These are phyloP conservation scores for Toxonevra muliebris DNA, from an alignment of 2,888 invertebrate species.

Conservation along the genomic window DNA sequence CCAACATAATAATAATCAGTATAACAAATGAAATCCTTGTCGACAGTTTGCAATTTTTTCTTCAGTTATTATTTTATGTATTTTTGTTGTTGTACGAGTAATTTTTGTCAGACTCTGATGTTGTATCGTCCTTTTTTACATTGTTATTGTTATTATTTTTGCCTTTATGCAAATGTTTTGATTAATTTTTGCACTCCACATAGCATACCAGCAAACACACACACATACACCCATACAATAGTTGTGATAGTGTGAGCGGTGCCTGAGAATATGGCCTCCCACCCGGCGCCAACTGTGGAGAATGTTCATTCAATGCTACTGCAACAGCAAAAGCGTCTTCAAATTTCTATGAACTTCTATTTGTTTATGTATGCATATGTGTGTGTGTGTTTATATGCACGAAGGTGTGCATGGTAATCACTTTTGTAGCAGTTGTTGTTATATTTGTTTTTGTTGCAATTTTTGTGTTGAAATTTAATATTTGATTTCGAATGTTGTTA, in stretches of 20 bases:
- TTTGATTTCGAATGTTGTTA: background rate
- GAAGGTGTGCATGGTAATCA: conserved; percentile 1
- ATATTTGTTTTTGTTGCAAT: too few relatives aligned
- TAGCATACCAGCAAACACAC: background rate
- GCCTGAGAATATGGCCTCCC: too few relatives aligned
- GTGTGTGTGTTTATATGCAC: background rate
- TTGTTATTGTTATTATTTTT: conserved; percentile 65
- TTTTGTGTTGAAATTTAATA: conserved; percentile 1
- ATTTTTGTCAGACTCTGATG: conserved; percentile 33
- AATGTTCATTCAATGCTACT: background rate
- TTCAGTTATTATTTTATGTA: conserved; percentile 10
- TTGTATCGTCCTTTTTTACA: conserved; percentile 53
- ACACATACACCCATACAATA: background rate
- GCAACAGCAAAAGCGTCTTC: background rate
- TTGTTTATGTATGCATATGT: too few relatives aligned
- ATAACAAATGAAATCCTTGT: conserved; percentile 63
- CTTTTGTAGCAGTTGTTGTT: conserved; percentile 8
- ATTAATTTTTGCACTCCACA: conserved; percentile 59
- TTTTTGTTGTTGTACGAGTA: conserved; percentile 12
- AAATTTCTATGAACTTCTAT: background rate
- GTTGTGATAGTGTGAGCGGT: too few relatives aligned
- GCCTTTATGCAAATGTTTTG: conserved; percentile 65
- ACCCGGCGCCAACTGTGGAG: too few relatives aligned
- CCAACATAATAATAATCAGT: conserved; percentile 57
- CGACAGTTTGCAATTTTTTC: conserved; percentile 51